Evolutionary conservation across 1,140 invertebrate genomes (phyloP), one percentile per base, ranked within the genome.

Genomic region (Popillia japonica): DNA sequence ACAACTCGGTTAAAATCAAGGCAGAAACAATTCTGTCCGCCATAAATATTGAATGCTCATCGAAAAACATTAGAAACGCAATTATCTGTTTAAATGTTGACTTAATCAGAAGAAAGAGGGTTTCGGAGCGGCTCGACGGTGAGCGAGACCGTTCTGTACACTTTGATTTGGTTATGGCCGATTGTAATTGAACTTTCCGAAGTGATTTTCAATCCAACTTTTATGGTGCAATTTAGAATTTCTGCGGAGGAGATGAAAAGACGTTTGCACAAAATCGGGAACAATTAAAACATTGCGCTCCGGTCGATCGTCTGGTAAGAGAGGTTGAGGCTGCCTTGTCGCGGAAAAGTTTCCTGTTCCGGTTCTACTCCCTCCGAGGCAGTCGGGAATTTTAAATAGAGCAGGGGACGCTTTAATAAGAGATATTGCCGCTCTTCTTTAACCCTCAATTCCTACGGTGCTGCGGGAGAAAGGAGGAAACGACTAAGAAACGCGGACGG

Each of bases 131-230:
- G n/a, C n/a, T n/a, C n/a, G n/a, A n/a, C n/a, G n/a, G n/a, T 11
- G 22, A 68, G 22, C 27, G 4, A 68, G 61, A 68, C 61, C 61
- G 20, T 68, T 68, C 61, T 22, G 61, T 68, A 68, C 17, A 22
- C 27, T 68, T 68, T 34, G 61, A 68, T 68, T 34, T 68, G 23
- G 61, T 34, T 68, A 68, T 23, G 61, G 61, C 61, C 61, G 61
- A 68, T 68, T 68, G 61, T 68, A 68, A 68, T 68, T 68, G 61
- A 68, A 68, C 61, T 68, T 68, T 68, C 61, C 61, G 61, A 68
- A 68, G 61, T 68, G 61, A 68, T 68, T 68, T 68, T 22, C 61
- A 68, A 68, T 68, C 61, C 22, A 68, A 68, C 22, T 68, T 68
- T 68, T 68, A 68, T 68, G 61, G 61, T 27, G 61, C 61, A 68